Percentiles rank a stretch among this genome's conserved stretches.
phyloP scores from a whole-genome alignment of 2,888 invertebrate genomes.

The Abscondita cerata region DNA sequence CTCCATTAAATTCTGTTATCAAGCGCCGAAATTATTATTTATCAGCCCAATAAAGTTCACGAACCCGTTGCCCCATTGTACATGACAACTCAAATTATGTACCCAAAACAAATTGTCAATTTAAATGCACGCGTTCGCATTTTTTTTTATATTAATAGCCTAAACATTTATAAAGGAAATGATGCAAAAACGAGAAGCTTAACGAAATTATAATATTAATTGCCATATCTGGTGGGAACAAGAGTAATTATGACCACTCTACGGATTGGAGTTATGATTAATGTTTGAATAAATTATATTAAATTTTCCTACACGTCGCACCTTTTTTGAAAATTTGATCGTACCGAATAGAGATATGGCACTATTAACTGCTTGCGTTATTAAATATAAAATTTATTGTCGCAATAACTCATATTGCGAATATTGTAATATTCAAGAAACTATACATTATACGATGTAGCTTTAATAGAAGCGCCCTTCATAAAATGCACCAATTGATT shows the following conservation, averaged over 20 bases:
- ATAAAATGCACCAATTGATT: too few relatives aligned
- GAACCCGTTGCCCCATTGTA: neutral
- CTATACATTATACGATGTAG: too few relatives aligned
- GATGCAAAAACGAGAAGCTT: constrained; percentile 8
- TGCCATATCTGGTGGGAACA: constrained; percentile 21
- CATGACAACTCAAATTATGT: constrained; percentile 6
- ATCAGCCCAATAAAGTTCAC: too few relatives aligned
- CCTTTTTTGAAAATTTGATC: constrained; percentile 7
- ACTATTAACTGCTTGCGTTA: constrained; percentile 14
- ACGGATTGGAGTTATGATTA: constrained; percentile 25
- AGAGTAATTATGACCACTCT: constrained; percentile 26
- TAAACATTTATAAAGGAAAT: constrained; percentile 12
- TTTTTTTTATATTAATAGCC: constrained; percentile 4
- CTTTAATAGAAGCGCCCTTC: too few relatives aligned
- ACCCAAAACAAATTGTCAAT: constrained; percentile 1
- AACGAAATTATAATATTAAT: constrained; percentile 27
- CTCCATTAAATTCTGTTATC: too few relatives aligned
- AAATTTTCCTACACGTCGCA: constrained; percentile 20
- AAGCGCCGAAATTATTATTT: too few relatives aligned
- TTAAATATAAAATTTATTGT: constrained; percentile 24
- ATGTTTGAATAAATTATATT: constrained; percentile 12
- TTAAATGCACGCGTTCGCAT: neutral
- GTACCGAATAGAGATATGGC: constrained; percentile 9
- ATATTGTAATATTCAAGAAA: constrained; percentile 6
- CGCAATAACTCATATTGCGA: constrained; percentile 17